Evolutionary conservation across 2,797 vertebrate genomes (phyloP), one percentile per base, ranked within the genome.

Genomic region (Tokudaia tokunoshimensis): DNA sequence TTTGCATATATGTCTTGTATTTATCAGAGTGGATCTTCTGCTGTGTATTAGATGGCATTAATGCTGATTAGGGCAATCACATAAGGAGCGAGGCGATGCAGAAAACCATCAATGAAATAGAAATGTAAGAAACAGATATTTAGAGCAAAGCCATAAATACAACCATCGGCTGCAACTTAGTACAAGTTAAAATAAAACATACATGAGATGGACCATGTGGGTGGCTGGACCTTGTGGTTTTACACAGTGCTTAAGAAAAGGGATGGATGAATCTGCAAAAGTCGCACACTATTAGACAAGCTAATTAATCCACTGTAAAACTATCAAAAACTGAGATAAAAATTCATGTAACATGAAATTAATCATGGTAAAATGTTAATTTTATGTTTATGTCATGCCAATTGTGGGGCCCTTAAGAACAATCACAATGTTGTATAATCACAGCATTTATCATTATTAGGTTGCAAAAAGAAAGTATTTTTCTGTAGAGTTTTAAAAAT

Each of bases 41-140:
- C 26, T 85, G 14, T 89, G 34, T 34, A 63, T 10, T 55, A 20
- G 13, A 57, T 65, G 20, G 0, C 44, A 74, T 82, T 93, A 85
- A 83, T 84, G 94, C 76, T 94, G 47, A 75, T 78, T 76, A 91
- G 79, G 55, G 34, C 52, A 91, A 52, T 79, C 74, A 63, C 75
- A 55, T 78, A 89, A 94, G 90, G 61, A 90, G 22, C 55, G 89
- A 44, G 50, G 61, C 29, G 67, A 74, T 47, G 41, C 52, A 75
- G 92, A 61, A 91, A 84, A 74, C n/a, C 12, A 55, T 47, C 78
- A 92, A n/a, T 95, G 65, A 70, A 95, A 90, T 44, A 92, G 79
- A 95, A 67, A 76, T 65, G 59, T 24, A 47, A 81, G 85, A 78
- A 91, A 55, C 31, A 55, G 78, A 95, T 74, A 92, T 70, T 96